Conservation (phyloP, 2,797 vertebrate genomes). For the Urocyon cinereoargenteus region DNA sequence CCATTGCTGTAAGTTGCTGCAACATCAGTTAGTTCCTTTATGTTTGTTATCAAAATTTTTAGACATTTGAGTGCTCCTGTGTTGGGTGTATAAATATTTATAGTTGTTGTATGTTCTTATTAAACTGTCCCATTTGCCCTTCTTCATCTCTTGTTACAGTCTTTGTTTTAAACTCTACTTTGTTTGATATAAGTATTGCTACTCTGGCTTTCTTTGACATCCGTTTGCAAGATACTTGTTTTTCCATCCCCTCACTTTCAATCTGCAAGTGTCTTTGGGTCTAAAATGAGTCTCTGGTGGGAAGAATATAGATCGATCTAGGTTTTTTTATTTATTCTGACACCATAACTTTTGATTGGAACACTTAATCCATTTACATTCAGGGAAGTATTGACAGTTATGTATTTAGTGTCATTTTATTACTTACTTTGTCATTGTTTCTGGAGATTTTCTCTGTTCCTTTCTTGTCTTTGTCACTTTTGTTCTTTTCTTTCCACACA, state of each 20-base stretch:
- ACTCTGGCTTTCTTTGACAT: not conserved
- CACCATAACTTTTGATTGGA: not conserved
- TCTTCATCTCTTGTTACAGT: not conserved
- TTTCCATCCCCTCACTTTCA: not conserved
- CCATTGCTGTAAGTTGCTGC: not conserved
- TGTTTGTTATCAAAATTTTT: not conserved
- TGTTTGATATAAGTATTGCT: not conserved
- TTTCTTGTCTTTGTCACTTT: not conserved
- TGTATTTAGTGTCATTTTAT: not conserved
- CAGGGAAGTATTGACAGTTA: not conserved
- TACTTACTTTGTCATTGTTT: not conserved
- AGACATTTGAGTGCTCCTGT: not conserved
- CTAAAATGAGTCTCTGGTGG: not conserved
- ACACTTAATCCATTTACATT: not conserved
- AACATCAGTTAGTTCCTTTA: not conserved
- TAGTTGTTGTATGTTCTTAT: not conserved
- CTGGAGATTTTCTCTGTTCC: not conserved
- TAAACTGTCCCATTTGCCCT: not conserved
- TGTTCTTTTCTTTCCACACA: not conserved
- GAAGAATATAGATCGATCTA: not conserved
- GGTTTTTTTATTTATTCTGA: not conserved
- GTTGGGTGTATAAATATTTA: not conserved
- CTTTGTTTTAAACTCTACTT: not conserved
- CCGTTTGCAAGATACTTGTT: not conserved
- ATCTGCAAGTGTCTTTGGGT: not conserved